Conservation (phyloP, 1,140 invertebrate genomes). For the Pachypsylla venusta region DNA sequence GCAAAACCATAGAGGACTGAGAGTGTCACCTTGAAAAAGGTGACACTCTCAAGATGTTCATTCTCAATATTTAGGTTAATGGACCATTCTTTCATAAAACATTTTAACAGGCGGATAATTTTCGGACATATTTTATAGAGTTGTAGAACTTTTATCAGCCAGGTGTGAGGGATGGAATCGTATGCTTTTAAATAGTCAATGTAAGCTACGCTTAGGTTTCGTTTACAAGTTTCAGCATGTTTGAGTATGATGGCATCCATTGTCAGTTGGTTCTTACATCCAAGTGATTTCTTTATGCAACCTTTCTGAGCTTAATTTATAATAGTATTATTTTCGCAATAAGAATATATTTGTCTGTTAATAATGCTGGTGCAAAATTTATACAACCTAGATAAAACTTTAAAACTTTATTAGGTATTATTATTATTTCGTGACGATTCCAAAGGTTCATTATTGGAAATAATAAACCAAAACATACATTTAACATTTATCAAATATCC, state of each 20-base stretch:
- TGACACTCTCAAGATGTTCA: background rate
- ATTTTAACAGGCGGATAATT: background rate
- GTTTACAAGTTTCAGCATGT: conserved; percentile 14
- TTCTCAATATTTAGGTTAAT: background rate
- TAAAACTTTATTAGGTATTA: too few relatives aligned
- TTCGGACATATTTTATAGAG: conserved; percentile 16
- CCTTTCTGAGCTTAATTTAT: conserved; percentile 23
- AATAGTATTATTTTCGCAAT: conserved; percentile 14
- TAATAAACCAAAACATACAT: too few relatives aligned
- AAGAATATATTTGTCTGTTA: conserved; percentile 2
- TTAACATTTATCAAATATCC: too few relatives aligned
- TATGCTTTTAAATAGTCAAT: conserved; percentile 23
- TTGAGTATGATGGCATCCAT: conserved; percentile 20
- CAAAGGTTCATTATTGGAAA: too few relatives aligned
- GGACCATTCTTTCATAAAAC: background rate
- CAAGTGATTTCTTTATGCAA: conserved; percentile 17
- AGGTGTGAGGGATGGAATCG: conserved; percentile 18
- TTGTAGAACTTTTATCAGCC: conserved; percentile 18
- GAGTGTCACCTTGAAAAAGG: background rate
- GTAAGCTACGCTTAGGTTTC: conserved; percentile 16
- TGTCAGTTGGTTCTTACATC: conserved; percentile 20
- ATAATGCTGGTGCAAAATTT: conserved; percentile 11
- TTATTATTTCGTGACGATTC: too few relatives aligned
- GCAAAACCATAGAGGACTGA: background rate
- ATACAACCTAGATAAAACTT: conserved; percentile 8